These are phyloP conservation scores for Enteromius trimaculatus DNA, from an alignment of 2,797 vertebrate species.

Conservation along the genomic window DNA sequence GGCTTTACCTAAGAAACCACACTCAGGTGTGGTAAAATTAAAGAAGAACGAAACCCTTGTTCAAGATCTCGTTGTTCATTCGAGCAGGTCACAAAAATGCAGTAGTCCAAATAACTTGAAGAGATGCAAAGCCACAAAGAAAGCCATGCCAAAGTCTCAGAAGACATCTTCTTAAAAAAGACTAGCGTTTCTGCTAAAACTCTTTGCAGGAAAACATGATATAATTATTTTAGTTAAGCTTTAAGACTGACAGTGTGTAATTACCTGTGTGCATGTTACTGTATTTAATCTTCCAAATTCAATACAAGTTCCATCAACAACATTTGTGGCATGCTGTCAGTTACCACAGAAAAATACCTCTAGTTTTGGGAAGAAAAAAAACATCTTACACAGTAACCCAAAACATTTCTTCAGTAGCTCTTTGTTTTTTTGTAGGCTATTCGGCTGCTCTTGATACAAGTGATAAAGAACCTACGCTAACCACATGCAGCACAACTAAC, in stretches of 20 bases:
- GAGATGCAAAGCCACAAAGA: constrained; percentile 45
- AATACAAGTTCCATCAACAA: constrained; percentile 23
- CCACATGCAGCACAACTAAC: background rate
- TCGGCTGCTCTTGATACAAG: background rate
- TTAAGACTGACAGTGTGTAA: background rate
- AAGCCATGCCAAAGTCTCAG: constrained; percentile 37
- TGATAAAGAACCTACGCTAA: background rate
- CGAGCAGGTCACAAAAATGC: constrained; percentile 33
- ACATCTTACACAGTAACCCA: background rate
- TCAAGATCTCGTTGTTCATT: constrained; percentile 24
- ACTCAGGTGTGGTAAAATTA: constrained; percentile 24
- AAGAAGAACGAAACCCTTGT: constrained; percentile 20
- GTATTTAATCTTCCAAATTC: constrained; percentile 11
- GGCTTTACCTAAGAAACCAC: constrained; percentile 10
- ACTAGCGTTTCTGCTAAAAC: constrained; percentile 11
- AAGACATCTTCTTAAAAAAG: constrained; percentile 50
- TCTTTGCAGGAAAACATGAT: constrained; percentile 48
- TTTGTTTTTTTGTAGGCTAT: background rate
- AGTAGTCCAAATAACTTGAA: constrained; percentile 37
- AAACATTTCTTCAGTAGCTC: background rate
- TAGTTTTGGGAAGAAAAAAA: background rate
- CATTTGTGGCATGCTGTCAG: constrained; percentile 2
- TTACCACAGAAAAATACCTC: constrained; percentile 5
- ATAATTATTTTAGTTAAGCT: background rate
- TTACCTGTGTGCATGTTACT: constrained; percentile 2